Percentiles rank a stretch among this genome's conserved stretches.
Conservation (phyloP, 1,140 invertebrate genomes). For the Drosophila sproati region DNA sequence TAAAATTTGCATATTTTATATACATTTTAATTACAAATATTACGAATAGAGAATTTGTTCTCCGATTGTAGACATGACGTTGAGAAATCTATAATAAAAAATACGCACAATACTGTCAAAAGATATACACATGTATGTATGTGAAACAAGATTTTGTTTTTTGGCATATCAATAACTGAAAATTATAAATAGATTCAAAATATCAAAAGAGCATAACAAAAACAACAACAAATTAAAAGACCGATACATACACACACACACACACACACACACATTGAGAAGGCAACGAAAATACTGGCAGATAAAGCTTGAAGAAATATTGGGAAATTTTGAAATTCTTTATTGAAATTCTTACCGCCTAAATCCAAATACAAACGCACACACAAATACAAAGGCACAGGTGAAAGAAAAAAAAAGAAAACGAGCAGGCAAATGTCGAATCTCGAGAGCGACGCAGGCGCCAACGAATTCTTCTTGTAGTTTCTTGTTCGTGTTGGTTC, state of each 20-base stretch:
- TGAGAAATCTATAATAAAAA: conserved; percentile 59
- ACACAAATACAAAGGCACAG: conserved; percentile 25
- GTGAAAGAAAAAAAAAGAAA: conserved; percentile 25
- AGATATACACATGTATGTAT: conserved; percentile 29
- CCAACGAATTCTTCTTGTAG: neutral
- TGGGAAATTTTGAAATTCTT: conserved; percentile 70
- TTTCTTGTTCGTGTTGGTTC: neutral
- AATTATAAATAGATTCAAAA: conserved; percentile 70
- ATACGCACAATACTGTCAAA: conserved; percentile 25
- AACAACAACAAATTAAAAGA: conserved; percentile 32
- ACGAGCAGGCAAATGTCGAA: neutral
- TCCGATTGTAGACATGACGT: conserved; percentile 55
- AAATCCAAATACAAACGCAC: conserved; percentile 30
- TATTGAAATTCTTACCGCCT: conserved; percentile 38
- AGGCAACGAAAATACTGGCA: conserved; percentile 55
- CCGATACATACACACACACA: conserved; percentile 20
- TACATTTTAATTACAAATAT: conserved; percentile 1
- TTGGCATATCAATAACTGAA: conserved; percentile 83
- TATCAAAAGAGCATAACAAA: conserved; percentile 56
- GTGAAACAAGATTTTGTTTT: conserved; percentile 64
- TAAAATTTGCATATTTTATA: neutral
- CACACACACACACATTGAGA: neutral
- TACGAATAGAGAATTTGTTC: conserved; percentile 26
- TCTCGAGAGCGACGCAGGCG: conserved; percentile 2
- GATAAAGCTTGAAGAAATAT: conserved; percentile 60